Evolutionary conservation across 2,797 vertebrate genomes (phyloP), one percentile per base, ranked within the genome.

Genomic region (Morus bassanus): DNA sequence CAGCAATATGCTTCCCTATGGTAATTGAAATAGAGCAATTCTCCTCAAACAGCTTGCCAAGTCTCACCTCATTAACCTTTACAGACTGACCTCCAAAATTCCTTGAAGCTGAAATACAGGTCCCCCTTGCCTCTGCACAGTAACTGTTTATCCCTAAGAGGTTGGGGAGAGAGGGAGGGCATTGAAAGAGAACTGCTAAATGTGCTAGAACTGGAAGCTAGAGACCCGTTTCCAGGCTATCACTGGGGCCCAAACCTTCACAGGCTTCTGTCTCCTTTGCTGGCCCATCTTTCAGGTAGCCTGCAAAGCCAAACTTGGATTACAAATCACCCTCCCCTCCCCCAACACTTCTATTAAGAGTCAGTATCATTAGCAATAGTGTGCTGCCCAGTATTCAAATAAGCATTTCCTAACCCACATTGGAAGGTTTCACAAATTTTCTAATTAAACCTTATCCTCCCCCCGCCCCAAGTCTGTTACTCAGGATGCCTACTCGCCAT

Each of bases 61-160:
- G 91, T 89, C 81, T 94, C 95, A 93, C 93, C 91, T 95, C 89
- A 81, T 84, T 95, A 93, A 96, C 95, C 95, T 95, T 92, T 94
- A 89, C 17, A 18, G 79, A 96, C 80, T 91, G 94, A 96, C 96
- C 91, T 93, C 92, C 89, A 91, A 84, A 95, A 91, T 85, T 96
- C 92, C 95, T 96, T 96, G 84, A 95, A 95, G 81, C 78, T 54
- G 45, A 95, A 96, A 73, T 53, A 84, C 63, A 89, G 73, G 73
- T 78, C 76, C 83, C 73, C 11, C 39, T 82, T 75, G 65, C 56
- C 70, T 70, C 73, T 78, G 51, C 30, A 51, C 8, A 2, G 2
- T 57, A 56, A 89, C 86, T 74, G 48, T 43, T 89, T 88, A 86
- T 33, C 60, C 91, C 41, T 5, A 48, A 76, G 50, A 31, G 87